These are phyloP conservation scores for Eristalinus sepulchralis DNA, from an alignment of 2,888 invertebrate genomes.

Conservation along the genomic window DNA sequence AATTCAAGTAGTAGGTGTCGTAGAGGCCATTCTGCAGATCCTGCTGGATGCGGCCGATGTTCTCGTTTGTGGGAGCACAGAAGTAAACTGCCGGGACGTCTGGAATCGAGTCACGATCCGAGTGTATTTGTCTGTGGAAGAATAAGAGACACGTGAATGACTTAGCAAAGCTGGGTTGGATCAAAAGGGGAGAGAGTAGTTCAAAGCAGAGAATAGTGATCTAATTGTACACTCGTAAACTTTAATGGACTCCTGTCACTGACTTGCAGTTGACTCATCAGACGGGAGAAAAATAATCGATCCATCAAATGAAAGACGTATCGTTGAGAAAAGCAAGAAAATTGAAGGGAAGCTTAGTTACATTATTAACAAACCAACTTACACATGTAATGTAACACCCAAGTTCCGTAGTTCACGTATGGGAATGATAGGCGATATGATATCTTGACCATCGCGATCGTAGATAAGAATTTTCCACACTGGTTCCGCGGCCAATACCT, in stretches of 20 bases:
- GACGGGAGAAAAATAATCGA: not conserved
- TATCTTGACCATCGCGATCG: constrained; percentile 98
- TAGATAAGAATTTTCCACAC: constrained; percentile 98
- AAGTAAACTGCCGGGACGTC: constrained; percentile 99
- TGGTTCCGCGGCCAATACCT: constrained; percentile 90
- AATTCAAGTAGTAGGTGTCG: constrained; percentile 97
- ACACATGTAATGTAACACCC: constrained; percentile 99
- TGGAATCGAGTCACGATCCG: constrained; percentile 95
- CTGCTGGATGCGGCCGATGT: constrained; percentile 95
- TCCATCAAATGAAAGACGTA: not conserved
- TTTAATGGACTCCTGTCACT: not conserved
- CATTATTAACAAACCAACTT: constrained; percentile 78
- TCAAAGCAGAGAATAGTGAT: too few species aligned
- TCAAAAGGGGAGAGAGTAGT: not conserved
- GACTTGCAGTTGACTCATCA: not conserved
- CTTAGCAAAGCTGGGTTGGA: not conserved
- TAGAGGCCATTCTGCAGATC: constrained; percentile 94
- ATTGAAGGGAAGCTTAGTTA: too few species aligned
- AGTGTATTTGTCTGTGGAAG: constrained; percentile 88
- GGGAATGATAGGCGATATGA: constrained; percentile 97
- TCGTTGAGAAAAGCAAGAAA: not conserved
- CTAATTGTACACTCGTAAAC: too few species aligned
- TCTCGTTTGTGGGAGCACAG: constrained; percentile 97
- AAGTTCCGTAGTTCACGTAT: constrained; percentile 97
- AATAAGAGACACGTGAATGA: too few species aligned